Evolutionary conservation across 2,888 invertebrate species (phyloP), one percentile per base, ranked within the genome.

Genomic region (Drosophila leonis): DNA sequence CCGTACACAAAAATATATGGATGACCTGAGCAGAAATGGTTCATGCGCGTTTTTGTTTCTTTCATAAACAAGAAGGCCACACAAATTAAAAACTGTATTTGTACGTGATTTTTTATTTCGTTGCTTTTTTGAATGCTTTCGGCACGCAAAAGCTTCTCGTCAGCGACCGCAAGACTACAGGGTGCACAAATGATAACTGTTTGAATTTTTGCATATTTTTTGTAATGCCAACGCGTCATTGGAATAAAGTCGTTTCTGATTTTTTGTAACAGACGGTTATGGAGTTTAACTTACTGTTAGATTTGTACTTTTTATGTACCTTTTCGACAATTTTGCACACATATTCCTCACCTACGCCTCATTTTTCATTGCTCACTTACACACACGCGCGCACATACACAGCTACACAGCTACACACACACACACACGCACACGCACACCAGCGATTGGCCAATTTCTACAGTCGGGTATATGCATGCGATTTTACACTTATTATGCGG

Each of bases 321-420:
- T 88, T 84, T 88, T 82, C 54, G 63, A 74, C 55, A 74, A 68
- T 64, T 87, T 84, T 82, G 73, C 82, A 86, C 86, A 88, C 76
- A 84, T 84, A 72, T 84, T 85, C 72, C 77, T 77, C 80, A 77
- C 77, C 85, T 84, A 84, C 84, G 84, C 84, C 84, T 89, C 80
- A 85, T 89, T 84, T 84, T 84, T 89, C 82, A 78, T 75, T 72
- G 78, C 87, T 69, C 78, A 80, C 78, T 75, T 64, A 70, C 83
- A 87, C 83, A 81, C 84, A 42, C 83, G 67, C 82, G 68, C 84
- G 69, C 82, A 80, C 69, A 67, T 65, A 74, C 85, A 87, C 82
- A 62, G 57, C 68, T 73, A 72, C 77, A 84, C 84, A 77, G 78
- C 73, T 61, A 35, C 75, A 6, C 41, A 69, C 82, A 83, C 83